Percentiles rank a stretch among this genome's conserved stretches.
Evolutionary conservation across 2,888 invertebrate genomes (phyloP).

Genomic region (Nomada goodeniana): DNA sequence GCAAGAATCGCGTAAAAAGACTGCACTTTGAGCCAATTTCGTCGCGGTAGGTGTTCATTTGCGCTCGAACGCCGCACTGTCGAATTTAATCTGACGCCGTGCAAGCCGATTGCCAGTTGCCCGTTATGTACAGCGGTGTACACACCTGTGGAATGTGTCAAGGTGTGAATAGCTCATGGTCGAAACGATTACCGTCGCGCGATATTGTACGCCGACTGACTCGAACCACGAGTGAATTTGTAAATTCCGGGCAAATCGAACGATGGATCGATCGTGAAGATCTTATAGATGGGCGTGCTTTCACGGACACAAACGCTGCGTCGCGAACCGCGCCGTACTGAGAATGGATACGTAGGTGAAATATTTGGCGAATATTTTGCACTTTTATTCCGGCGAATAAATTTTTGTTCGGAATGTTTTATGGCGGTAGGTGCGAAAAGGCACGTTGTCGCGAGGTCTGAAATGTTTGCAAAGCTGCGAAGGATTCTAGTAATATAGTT

Average conservation of each 20-base stretch:
- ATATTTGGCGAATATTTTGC: neutral
- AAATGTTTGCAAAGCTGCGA: neutral
- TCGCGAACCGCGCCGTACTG: neutral
- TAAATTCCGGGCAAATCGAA: conserved; percentile 28
- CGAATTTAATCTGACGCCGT: conserved; percentile 44
- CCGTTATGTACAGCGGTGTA: neutral
- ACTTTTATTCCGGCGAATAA: neutral
- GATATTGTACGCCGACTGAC: neutral
- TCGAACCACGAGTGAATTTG: conserved; percentile 22
- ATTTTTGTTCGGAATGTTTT: neutral
- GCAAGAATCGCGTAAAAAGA: conserved; percentile 31
- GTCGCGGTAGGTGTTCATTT: conserved; percentile 51
- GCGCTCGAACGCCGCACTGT: conserved; percentile 37
- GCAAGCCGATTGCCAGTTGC: conserved; percentile 41
- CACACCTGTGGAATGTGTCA: conserved; percentile 40
- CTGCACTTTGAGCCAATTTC: conserved; percentile 48
- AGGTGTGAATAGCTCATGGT: conserved; percentile 58
- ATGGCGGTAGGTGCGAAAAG: neutral
- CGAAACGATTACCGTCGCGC: conserved; percentile 48
- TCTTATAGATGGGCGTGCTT: neutral
- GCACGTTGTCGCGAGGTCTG: neutral
- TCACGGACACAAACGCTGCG: neutral
- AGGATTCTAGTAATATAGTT: too few species aligned
- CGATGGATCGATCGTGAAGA: neutral
- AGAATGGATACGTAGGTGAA: neutral